These are phyloP conservation scores for Gymnocypris eckloni DNA, from an alignment of 2,797 vertebrate species.

Conservation along the genomic window DNA sequence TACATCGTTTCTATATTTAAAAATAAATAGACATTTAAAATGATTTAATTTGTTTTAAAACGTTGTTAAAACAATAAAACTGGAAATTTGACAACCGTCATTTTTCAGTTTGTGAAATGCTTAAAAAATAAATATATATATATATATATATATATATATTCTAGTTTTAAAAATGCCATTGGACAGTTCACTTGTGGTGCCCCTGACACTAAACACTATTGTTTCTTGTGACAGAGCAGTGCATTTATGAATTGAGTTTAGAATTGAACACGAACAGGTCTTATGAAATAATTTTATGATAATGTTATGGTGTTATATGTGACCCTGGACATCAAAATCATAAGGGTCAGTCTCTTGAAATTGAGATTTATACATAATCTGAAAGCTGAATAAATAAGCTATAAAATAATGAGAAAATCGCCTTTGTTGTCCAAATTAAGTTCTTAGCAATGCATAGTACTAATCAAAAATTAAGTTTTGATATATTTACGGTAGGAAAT, in stretches of 20 bases:
- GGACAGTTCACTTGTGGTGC: background rate
- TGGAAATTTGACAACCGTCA: background rate
- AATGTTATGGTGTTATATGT: background rate
- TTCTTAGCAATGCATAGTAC: no score
- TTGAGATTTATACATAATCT: background rate
- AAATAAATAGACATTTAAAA: background rate
- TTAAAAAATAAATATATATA: background rate
- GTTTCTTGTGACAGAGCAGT: background rate
- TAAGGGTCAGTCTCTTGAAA: background rate
- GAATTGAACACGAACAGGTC: background rate
- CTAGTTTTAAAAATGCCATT: background rate
- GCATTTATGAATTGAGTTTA: no score
- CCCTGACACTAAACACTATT: background rate
- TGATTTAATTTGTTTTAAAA: background rate
- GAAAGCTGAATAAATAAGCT: no score
- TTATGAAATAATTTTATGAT: background rate
- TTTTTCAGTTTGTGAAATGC: background rate
- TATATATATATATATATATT: background rate
- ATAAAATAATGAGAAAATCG: no score
- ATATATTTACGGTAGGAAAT: background rate
- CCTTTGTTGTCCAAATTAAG: no score
- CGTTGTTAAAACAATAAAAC: background rate
- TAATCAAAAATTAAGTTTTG: no score
- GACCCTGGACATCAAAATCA: background rate
- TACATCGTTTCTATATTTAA: background rate